Percentiles rank a stretch among this genome's conserved stretches.
Conservation (phyloP, 2,888 invertebrate genomes). For the Napeogenes inachia region DNA sequence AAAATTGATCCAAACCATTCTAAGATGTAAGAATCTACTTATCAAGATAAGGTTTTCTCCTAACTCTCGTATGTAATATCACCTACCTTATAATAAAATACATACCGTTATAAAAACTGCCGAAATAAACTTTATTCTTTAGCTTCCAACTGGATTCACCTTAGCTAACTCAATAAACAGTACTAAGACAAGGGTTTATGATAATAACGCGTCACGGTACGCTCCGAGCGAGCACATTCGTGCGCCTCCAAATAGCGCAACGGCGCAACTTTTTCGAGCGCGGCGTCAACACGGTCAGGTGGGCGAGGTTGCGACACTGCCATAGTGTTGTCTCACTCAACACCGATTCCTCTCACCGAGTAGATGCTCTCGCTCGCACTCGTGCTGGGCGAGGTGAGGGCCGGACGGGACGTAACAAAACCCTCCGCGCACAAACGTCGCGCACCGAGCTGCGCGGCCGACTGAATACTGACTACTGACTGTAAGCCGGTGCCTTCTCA, state of each 20-base stretch:
- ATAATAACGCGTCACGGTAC: conserved; percentile 67
- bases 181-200: conserved; percentile 54
- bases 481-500: conserved; percentile 40
- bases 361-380: conserved; percentile 58
- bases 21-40: conserved; percentile 46
- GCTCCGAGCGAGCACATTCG: conserved; percentile 68
- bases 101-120: conserved; percentile 51
- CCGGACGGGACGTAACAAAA: conserved; percentile 54
- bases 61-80: conserved; percentile 35
- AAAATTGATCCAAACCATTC: conserved; percentile 21
- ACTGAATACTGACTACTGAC: conserved; percentile 48
- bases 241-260: conserved; percentile 77
- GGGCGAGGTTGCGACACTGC: conserved; percentile 78
- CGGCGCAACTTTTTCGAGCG: conserved; percentile 77
- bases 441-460: conserved; percentile 75
- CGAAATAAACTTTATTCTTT: conserved; percentile 36
- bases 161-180: conserved; percentile 50
- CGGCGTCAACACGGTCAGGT: conserved; percentile 78
- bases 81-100: conserved; percentile 36
- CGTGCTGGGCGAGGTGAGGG: conserved; percentile 38
- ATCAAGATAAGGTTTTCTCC: conserved; percentile 54
- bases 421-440: conserved; percentile 72
- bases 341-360: conserved; percentile 42
- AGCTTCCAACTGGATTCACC: conserved; percentile 38
- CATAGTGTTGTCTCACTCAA: conserved; percentile 56